Evolutionary conservation across 1,140 invertebrate species (phyloP).

Genomic region (Ceratina australensis): DNA sequence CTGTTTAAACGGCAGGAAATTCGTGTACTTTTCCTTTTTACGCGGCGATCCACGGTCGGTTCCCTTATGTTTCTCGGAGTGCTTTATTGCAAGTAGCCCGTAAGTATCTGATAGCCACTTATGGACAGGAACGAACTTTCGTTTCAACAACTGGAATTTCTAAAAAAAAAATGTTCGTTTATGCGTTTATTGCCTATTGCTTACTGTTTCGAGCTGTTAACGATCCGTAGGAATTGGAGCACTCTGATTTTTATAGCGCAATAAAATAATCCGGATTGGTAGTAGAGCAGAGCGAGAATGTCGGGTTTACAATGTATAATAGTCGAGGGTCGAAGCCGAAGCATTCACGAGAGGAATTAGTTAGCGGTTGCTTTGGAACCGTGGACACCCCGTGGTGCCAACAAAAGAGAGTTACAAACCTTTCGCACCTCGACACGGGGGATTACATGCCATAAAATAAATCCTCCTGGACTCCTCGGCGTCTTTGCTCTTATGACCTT

Average conservation of each 20-base stretch:
- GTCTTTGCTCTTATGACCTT: slow-evolving; percentile 52
- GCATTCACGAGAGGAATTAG: slow-evolving; percentile 73
- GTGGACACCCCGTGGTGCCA: slow-evolving; percentile 75
- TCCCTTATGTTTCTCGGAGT: not conserved
- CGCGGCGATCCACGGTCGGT: not conserved
- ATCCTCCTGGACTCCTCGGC: slow-evolving; percentile 60
- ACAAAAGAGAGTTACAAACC: slow-evolving; percentile 77
- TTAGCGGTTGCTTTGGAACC: slow-evolving; percentile 72
- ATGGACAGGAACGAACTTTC: too few species aligned
- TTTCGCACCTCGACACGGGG: slow-evolving; percentile 77
- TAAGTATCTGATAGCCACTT: too few species aligned
- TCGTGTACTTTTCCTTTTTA: slow-evolving; percentile 35
- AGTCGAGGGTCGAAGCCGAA: slow-evolving; percentile 54
- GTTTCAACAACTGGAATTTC: too few species aligned
- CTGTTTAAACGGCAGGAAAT: slow-evolving; percentile 7
- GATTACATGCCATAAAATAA: slow-evolving; percentile 78
- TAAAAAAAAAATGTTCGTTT: too few species aligned
- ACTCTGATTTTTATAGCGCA: not conserved
- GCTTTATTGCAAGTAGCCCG: too few species aligned
- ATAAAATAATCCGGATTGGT: slow-evolving; percentile 40
- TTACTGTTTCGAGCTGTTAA: too few species aligned
- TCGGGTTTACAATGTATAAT: slow-evolving; percentile 58
- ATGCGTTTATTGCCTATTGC: too few species aligned
- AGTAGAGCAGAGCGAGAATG: slow-evolving; percentile 42
- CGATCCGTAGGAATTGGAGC: not conserved